Evolutionary conservation across 2,888 invertebrate species (phyloP), one percentile per base, ranked within the genome.

Genomic region (Antitype chi): DNA sequence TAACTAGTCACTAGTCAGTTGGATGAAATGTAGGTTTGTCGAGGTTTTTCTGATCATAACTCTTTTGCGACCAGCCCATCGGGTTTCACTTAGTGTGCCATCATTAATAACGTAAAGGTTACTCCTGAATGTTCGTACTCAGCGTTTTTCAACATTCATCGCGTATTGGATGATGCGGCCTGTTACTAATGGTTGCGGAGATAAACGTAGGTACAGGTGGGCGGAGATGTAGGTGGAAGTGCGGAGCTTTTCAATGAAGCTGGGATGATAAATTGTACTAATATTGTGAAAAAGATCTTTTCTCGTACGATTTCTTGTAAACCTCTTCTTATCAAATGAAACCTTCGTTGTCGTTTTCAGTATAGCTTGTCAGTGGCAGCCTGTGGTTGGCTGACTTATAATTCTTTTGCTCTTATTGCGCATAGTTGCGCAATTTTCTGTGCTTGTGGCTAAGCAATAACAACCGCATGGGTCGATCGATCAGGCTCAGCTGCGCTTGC

Each of bases 21-120:
- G 32, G 32, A 4, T 32, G 38, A 38, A 47, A 47, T 47, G 43
- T 47, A 47, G 43, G 43, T 47, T 47, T 47, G 43, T 0, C 11
- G 11, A 47, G 43, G 43, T 2, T 38, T 38, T 82, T 75, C 85
- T 85, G 74, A 6, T 9, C 15, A 13, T 49, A 38, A 55, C 59
- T 72, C 1, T n/a, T 25, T 9, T 0, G 8, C 17, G 49, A 5
- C 9, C 15, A 43, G 62, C 64, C 69, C 86, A 78, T 86, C 68
- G 78, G 70, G 78, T 87, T 86, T 85, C 87, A 88, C 87, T 87
- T 87, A 86, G 82, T 72, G 63, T 20, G 73, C 66, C 47, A 80
- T 85, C 87, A 87, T 88, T 87, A 88, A 88, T 87, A 88, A 86
- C 85, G 79, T 74, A 76, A 86, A 85, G 87, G 87, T 81, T 78